Conservation (phyloP, 2,113 vertebrate species). For the Neotoma lepida region DNA sequence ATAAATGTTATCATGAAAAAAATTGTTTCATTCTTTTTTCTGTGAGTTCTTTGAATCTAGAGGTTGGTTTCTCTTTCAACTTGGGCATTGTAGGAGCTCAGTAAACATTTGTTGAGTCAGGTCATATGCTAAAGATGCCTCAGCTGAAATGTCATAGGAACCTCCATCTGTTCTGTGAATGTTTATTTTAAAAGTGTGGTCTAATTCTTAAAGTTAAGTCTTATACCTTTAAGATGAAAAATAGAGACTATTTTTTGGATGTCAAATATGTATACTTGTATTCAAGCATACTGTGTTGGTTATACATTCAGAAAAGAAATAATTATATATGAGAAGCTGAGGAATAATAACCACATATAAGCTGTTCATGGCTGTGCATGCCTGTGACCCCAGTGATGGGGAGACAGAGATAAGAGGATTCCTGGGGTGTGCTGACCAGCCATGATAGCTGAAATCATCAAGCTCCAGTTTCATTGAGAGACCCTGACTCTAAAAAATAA, state of each 20-base stretch:
- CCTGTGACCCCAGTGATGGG: background rate
- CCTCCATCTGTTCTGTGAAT: background rate
- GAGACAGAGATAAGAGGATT: background rate
- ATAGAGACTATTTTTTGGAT: background rate
- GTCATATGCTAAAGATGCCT: background rate
- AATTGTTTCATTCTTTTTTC: background rate
- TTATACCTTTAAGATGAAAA: conserved; percentile 38
- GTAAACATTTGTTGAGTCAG: conserved; percentile 21
- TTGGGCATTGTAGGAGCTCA: background rate
- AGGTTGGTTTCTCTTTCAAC: background rate
- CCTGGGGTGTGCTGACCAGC: too few relatives aligned
- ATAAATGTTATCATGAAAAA: background rate
- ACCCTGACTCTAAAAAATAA: too few relatives aligned
- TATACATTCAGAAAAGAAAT: background rate
- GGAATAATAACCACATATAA: background rate
- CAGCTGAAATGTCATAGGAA: background rate
- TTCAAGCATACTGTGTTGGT: background rate
- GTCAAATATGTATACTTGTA: background rate
- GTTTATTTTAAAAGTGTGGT: background rate
- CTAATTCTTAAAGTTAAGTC: background rate
- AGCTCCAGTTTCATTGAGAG: background rate
- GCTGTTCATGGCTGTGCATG: background rate
- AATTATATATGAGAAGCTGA: background rate
- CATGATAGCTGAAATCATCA: background rate
- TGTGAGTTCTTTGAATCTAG: background rate